Percentiles rank a stretch among this genome's conserved stretches.
phyloP scores from a whole-genome alignment of 1,140 invertebrate species.

The Micrasema longulum region DNA sequence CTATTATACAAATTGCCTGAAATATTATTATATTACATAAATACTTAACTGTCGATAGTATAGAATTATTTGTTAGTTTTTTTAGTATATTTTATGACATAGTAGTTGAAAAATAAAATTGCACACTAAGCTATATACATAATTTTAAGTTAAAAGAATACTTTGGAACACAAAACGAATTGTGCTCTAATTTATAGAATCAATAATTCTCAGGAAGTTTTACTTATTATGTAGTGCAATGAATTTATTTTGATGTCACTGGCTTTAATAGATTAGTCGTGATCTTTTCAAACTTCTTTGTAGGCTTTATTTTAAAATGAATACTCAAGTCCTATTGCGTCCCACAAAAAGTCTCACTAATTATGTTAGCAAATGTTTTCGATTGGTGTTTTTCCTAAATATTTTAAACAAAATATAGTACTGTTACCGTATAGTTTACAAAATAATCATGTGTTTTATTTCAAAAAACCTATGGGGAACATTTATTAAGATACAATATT shows the following conservation, averaged over 20 bases:
- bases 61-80: conserved; percentile 47
- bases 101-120: conserved; percentile 24
- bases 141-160: neutral
- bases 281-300: neutral
- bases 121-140: conserved; percentile 30
- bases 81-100: conserved; percentile 49
- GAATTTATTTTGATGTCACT: no score
- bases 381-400: conserved; percentile 55
- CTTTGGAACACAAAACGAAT: no score
- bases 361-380: conserved; percentile 55
- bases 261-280: no score
- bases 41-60: conserved; percentile 45
- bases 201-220: no score
- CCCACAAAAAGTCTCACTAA: conserved; percentile 52
- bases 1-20: conserved; percentile 35
- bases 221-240: no score
- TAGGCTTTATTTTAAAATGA: conserved; percentile 44
- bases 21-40: conserved; percentile 34
- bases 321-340: conserved; percentile 54
- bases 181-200: no score
- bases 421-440: conserved; percentile 56
- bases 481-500: no score
- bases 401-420: conserved; percentile 56
- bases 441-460: conserved; percentile 49
- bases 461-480: conserved; percentile 6